Percentiles rank a stretch among this genome's conserved stretches.
Conservation (phyloP, 2,113 vertebrate species). For the Catagonus wagneri region DNA sequence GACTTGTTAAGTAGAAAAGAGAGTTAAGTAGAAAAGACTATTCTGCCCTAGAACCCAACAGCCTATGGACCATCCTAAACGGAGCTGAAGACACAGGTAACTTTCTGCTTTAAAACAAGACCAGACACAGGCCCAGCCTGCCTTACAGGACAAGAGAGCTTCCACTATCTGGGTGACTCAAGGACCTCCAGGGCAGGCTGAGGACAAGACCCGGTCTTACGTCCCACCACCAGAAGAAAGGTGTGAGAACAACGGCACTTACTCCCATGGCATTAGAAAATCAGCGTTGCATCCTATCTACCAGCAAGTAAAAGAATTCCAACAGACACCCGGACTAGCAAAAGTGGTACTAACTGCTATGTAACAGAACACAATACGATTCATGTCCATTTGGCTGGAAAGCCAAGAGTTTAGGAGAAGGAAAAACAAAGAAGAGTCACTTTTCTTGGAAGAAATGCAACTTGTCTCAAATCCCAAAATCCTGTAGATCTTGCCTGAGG, state of each 20-base stretch:
- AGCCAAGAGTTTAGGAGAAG: not conserved
- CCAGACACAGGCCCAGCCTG: not conserved
- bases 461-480: not conserved
- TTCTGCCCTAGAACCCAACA: not conserved
- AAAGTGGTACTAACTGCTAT: not conserved
- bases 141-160: not conserved
- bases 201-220: not conserved
- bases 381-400: not conserved
- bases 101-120: not conserved
- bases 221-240: not conserved
- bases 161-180: not conserved
- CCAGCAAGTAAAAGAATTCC: not conserved
- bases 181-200: not conserved
- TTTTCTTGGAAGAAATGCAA: slow-evolving; percentile 10
- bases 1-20: not conserved
- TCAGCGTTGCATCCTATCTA: no score
- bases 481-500: not conserved
- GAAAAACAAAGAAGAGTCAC: not conserved
- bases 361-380: not conserved
- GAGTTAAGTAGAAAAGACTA: not conserved
- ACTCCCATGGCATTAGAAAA: not conserved
- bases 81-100: not conserved
- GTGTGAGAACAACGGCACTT: not conserved
- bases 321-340: not conserved
- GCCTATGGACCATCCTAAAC: not conserved